Evolutionary conservation across 2,888 invertebrate genomes (phyloP), one percentile per base, ranked within the genome.

Genomic region (Ceramica pisi): DNA sequence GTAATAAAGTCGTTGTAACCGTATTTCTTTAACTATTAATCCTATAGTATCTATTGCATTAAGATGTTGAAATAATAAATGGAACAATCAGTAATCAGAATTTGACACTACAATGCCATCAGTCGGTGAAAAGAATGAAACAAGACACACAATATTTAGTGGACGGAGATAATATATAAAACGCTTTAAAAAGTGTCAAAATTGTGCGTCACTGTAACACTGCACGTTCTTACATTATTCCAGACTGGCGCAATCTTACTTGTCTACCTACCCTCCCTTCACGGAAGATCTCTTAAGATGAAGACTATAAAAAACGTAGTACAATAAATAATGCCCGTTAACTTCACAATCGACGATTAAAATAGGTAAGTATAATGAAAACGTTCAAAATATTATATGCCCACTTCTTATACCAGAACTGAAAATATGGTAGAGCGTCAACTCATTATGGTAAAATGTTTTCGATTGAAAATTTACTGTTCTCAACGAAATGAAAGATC

Each of bases 131-230:
- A 87, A 87, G 80, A 80, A 87, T 82, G 81, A 90, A 89, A 88
- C 85, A 85, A 90, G 85, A 90, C 84, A 88, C 87, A 89, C 88
- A 91, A 90, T 91, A 88, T 88, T 89, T 87, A 90, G 88, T 94
- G 95, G 95, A 95, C 94, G 95, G 95, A 95, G 91, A 93, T 89
- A 92, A 91, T 87, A 83, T 88, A 86, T 88, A 89, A 91, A 92
- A 92, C 89, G 89, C 86, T 91, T 90, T 87, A 85, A 86, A 90
- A 90, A 89, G 80, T 90, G 90, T 88, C 91, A 91, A 90, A 93
- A 92, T 94, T 94, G 94, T 95, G 94, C 94, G 94, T 91, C 88
- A 82, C 85, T 83, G 81, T 86, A 89, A 83, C 86, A 87, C 83
- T 88, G 82, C 78, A 74, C 71, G 80, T 77, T 71, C 75, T 67